These are phyloP conservation scores for Phylloscopus trochilus DNA, from an alignment of 2,113 vertebrate genomes.

Conservation along the genomic window DNA sequence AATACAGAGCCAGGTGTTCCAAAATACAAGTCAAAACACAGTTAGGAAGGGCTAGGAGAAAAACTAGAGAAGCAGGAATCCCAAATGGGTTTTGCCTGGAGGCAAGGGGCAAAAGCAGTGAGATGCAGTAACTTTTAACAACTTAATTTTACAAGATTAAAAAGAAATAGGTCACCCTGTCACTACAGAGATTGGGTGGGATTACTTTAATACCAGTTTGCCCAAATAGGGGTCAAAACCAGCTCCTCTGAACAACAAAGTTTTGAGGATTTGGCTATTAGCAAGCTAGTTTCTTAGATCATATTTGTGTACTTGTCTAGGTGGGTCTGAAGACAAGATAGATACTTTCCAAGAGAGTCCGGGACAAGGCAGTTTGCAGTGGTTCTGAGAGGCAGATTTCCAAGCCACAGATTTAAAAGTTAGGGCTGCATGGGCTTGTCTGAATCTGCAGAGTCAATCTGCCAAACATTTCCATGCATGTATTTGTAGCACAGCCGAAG, in stretches of 20 bases:
- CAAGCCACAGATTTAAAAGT: constrained; percentile 15
- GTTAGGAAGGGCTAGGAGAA: not conserved
- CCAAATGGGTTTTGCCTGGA: constrained; percentile 20
- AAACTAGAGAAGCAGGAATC: constrained; percentile 26
- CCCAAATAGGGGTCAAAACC: not conserved
- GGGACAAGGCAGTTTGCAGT: not conserved
- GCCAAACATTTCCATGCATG: not conserved
- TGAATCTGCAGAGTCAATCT: not conserved
- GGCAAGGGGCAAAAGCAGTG: not conserved
- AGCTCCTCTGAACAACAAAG: not conserved
- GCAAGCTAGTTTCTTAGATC: not conserved
- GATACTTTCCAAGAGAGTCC: not conserved
- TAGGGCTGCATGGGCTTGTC: constrained; percentile 19
- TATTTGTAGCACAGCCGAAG: not conserved
- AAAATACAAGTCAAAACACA: constrained; percentile 35
- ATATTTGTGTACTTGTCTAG: not conserved
- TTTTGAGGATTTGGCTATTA: not conserved
- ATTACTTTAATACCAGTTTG: not conserved
- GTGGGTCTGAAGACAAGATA: not conserved
- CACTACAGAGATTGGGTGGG: not conserved
- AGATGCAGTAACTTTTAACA: constrained; percentile 28
- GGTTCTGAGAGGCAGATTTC: not conserved
- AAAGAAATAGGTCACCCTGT: constrained; percentile 29
- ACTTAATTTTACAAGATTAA: constrained; percentile 8
- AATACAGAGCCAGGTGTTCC: not conserved